A percentile compares a stretch with the other conserved stretches of the same genome.
Evolutionary conservation across 2,888 invertebrate species (phyloP).

Genomic region (Drosophila atroscutellata): DNA sequence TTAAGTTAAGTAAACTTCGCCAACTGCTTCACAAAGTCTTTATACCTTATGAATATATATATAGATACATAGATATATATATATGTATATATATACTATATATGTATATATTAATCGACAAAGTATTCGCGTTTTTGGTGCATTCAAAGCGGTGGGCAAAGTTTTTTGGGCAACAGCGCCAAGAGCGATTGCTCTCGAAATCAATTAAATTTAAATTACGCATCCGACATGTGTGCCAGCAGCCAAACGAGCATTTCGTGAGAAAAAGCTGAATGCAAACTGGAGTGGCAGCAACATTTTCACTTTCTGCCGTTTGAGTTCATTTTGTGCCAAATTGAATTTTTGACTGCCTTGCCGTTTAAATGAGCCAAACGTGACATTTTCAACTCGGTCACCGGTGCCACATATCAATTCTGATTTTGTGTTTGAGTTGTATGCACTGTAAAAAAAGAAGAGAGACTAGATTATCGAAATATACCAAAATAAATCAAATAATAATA

Average conservation of each 20-base stretch:
- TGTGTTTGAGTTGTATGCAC: neutral
- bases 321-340: constrained; percentile 45
- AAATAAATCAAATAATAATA: fast-evolving
- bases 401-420: neutral
- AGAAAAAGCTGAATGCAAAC: no score
- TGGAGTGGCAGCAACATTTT: constrained; percentile 37
- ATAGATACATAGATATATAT: fast-evolving
- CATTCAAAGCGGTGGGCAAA: constrained; percentile 65
- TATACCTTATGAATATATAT: no score
- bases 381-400: constrained; percentile 26
- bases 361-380: constrained; percentile 65
- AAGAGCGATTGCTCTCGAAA: constrained; percentile 58
- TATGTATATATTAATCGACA: neutral
- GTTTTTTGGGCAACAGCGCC: constrained; percentile 46
- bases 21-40: neutral
- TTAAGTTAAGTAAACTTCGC: neutral
- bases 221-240: constrained; percentile 70
- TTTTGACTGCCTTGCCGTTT: constrained; percentile 28
- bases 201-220: constrained; percentile 78
- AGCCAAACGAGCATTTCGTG: neutral
- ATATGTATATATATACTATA: neutral
- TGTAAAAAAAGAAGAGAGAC: neutral
- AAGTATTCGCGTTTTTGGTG: constrained; percentile 42
- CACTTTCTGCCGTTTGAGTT: constrained; percentile 46
- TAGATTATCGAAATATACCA: neutral